Base-by-base conservation (phyloP, 2,113 vertebrate species). In the Lucifuga dentata region DNA sequence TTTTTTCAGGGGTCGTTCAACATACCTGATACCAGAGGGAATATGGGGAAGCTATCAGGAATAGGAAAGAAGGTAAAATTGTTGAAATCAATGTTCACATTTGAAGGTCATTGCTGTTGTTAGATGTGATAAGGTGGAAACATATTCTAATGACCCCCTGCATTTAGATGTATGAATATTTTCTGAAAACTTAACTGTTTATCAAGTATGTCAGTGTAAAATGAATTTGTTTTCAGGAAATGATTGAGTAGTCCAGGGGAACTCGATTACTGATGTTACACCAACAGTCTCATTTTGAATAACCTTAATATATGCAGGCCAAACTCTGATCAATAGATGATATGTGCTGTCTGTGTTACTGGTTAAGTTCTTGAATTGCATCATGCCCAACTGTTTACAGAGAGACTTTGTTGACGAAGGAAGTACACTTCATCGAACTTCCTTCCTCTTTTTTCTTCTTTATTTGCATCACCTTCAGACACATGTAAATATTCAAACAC, bases 401-500 rank as follows among this genome's bases (percentile, higher is more conserved):
- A 68, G 16, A 51, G 44, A 51, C 79, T 83, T 73, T 85, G 80
- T 83, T 80, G 68, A 86, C 75, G 79, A 87, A 88, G 57, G 53
- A 77, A 85, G 43, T 41, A 55, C 52, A 64, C 38, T 68, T 73
- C 68, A 66, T 51, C 67, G 50, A 90, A 89, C 81, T 80, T 86
- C 68, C 52, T 83, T 19, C 32, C 55, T 33, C 39, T 63, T 66
- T 76, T 64, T 64, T 32, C 21, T 29, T 40, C 51, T 61, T 49
- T 71, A 87, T 88, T 90, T 86, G 87, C 86, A 84, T 89, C 84
- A 87, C 85, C 88, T 83, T 83, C 71, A 90, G 86, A 90, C 85
- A 88, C 83, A 86, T 88, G 89, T 88, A 88, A 89, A 86, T 89
- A 86, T 90, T 86, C 88, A 86, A 87, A 79, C 84, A 73, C 86